Percentiles rank a stretch among this genome's conserved stretches.
Evolutionary conservation across 53 echinoderm and acorn worm genomes (phyloP).

Genomic region (Zoroaster sp.): DNA sequence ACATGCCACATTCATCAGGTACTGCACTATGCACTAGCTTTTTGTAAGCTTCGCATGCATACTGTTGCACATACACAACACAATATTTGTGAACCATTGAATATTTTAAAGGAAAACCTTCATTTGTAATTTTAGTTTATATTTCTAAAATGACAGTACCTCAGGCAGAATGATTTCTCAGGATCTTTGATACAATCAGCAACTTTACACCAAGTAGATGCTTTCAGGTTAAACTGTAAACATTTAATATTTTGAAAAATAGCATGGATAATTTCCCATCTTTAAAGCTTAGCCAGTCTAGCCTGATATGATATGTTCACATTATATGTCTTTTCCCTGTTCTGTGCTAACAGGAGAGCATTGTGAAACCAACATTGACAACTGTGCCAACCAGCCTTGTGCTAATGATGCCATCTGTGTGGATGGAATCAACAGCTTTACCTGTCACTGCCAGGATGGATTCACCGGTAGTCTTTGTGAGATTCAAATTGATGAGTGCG

Average conservation of each 20-base stretch:
- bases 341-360: neutral
- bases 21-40: too few species aligned
- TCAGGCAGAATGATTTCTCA: too few species aligned
- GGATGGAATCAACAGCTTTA: conserved; percentile 8
- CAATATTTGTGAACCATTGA: neutral
- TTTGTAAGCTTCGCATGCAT: too few species aligned
- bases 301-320: neutral
- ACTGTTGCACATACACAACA: too few species aligned
- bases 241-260: neutral
- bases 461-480: conserved; percentile 35
- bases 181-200: too few species aligned
- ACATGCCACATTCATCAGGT: too few species aligned
- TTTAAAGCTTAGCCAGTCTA: neutral
- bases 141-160: too few species aligned
- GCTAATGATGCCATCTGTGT: conserved; percentile 18
- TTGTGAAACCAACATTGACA: conserved; percentile 46
- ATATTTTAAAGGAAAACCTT: neutral
- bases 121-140: too few species aligned
- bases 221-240: neutral
- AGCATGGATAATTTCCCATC: neutral
- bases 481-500: conserved; percentile 33
- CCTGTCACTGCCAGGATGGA: conserved; percentile 24
- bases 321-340: neutral
- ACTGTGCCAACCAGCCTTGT: conserved; percentile 25
- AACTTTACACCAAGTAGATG: neutral